Conservation (phyloP, 2,888 invertebrate species). For the Tenthredo livida region DNA sequence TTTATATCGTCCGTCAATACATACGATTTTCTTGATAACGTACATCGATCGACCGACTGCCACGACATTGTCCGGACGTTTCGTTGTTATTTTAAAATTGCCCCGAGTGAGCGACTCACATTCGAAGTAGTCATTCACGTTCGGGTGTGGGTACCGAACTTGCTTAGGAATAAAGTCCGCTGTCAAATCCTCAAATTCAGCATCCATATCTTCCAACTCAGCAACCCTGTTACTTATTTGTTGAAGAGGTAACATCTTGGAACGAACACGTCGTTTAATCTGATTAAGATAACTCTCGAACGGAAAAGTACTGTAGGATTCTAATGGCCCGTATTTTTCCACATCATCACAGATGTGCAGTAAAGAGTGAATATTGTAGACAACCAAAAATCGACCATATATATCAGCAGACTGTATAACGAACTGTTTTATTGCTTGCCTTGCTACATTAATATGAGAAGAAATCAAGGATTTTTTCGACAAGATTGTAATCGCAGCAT, state of each 20-base stretch:
- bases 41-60: neutral
- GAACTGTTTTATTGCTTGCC: neutral
- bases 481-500: neutral
- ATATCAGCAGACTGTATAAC: neutral
- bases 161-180: neutral
- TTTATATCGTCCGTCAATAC: neutral
- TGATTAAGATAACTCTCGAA: constrained; percentile 1
- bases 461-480: neutral
- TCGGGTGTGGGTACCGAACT: neutral
- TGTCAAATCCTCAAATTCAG: neutral
- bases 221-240: constrained; percentile 12
- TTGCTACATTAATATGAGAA: neutral
- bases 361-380: neutral
- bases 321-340: constrained; percentile 2
- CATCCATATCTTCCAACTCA: neutral
- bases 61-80: neutral
- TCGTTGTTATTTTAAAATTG: neutral
- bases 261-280: neutral
- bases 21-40: neutral
- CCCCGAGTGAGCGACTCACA: neutral
- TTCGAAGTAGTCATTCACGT: neutral
- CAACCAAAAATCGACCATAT: neutral
- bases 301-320: neutral
- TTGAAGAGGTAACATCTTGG: neutral
- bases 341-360: constrained; percentile 11